Evolutionary conservation across 2,888 invertebrate species (phyloP).

Genomic region (Acanthopleura granulata): DNA sequence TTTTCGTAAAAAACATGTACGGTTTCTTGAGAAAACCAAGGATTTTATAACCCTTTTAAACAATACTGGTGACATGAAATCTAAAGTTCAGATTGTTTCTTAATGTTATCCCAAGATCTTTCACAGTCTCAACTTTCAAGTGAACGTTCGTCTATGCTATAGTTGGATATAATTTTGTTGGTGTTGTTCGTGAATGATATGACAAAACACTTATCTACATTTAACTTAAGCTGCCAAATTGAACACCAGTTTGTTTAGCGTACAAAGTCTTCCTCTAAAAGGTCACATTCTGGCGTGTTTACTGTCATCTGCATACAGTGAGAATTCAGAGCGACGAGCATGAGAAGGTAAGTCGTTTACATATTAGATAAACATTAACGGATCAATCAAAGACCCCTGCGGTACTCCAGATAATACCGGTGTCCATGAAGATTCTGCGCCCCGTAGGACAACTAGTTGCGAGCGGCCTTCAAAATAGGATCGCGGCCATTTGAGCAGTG

Average conservation of each 20-base stretch:
- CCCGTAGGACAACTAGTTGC: not conserved
- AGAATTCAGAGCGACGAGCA: not conserved
- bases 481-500: not conserved
- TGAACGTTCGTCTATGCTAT: not conserved
- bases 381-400: not conserved
- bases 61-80: not conserved
- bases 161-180: not conserved
- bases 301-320: not conserved
- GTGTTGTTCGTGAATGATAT: not conserved
- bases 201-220: not conserved
- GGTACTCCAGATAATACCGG: not conserved
- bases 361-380: not conserved
- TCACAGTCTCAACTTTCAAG: not conserved
- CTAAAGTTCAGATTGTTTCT: not conserved
- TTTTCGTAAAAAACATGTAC: too few species aligned
- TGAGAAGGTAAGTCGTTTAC: not conserved
- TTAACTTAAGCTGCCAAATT: not conserved
- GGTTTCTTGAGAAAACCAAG: not conserved
- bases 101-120: not conserved
- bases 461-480: not conserved
- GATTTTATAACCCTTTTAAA: not conserved
- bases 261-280: not conserved
- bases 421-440: not conserved
- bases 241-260: not conserved
- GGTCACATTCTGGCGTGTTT: not conserved